Evolutionary conservation across 1,140 invertebrate genomes (phyloP).

Genomic region (Drosophila simulans): DNA sequence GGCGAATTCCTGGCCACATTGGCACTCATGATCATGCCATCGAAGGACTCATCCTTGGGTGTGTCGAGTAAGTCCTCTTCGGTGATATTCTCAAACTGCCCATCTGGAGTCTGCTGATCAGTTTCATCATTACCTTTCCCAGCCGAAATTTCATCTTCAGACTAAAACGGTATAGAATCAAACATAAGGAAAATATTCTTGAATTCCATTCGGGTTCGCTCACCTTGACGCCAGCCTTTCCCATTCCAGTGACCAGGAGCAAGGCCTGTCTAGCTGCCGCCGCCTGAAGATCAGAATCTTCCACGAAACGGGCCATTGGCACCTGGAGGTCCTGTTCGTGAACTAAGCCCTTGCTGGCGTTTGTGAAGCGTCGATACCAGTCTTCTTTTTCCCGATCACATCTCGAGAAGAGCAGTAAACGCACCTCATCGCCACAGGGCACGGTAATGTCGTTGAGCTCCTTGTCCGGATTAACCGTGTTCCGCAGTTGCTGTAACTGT

Average conservation of each 20-base stretch:
- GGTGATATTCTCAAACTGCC: constrained; percentile 39
- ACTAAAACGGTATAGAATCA: constrained; percentile 5
- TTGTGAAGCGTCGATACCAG: constrained; percentile 87
- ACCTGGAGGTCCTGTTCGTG: constrained; percentile 77
- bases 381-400: constrained; percentile 95
- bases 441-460: constrained; percentile 62
- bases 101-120: constrained; percentile 46
- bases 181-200: too few relatives aligned
- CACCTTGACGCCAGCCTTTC: constrained; percentile 15
- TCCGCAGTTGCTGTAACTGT: constrained; percentile 70
- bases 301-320: constrained; percentile 62
- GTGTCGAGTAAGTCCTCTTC: constrained; percentile 41
- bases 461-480: constrained; percentile 66
- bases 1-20: constrained; percentile 69
- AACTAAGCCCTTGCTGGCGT: constrained; percentile 70
- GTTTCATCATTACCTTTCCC: constrained; percentile 28
- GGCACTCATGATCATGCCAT: constrained; percentile 75
- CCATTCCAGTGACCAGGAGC: constrained; percentile 32
- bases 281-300: constrained; percentile 71
- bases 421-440: constrained; percentile 80
- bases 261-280: constrained; percentile 66
- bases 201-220: too few relatives aligned
- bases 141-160: constrained; percentile 7
- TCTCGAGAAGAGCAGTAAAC: constrained; percentile 90
- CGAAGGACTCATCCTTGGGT: constrained; percentile 50